Base-by-base conservation (phyloP, 2,113 vertebrate genomes). In the Petrocephalus zakoni region DNA sequence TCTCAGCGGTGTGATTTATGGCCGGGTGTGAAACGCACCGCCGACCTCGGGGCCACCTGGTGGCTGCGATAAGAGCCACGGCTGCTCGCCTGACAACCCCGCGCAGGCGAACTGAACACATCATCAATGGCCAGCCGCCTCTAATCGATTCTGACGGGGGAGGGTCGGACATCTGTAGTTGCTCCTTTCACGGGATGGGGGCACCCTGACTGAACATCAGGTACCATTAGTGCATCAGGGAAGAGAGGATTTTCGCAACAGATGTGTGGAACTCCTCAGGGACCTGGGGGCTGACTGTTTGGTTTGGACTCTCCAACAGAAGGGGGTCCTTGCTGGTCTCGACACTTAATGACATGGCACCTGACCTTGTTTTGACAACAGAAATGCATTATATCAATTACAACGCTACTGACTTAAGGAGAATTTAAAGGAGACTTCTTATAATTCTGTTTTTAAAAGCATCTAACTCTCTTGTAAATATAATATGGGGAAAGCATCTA, bases 11-110 rank as follows among this genome's bases (percentile, higher is more conserved):
- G 47, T 87, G 87, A 87, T 88, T 94, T 46, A 92, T 92, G 92
- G 92, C 93, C 99, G 98, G 97, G 97, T 93, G 90, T 99, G 94
- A 99, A 99, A 93, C 97, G 97, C 95, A 97, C 99, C 93, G 97
- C 98, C 94, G 99, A 99, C 94, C 99, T 99, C 91, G 94, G 98
- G 95, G 95, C 61, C 97, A 49, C 99, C 98, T 85, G 98, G 98
- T 89, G 98, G 99, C 92, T 99, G 98, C 56, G 98, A 99, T 94
- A 99, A 98, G 8, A 98, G 99, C 94, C 98, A 97, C 93, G 97
- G 92, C 88, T 97, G 34, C 97, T 53, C 97, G 98, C 51, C 94
- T 99, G 92, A 96, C 97, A 19, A 97, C 42, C 42, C 42, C 42
- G 3, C 42, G 3, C 91, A 97, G 97, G 42, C 97, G 99, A 68